A percentile compares a stretch with the other conserved stretches of the same genome.
Evolutionary conservation across 2,888 invertebrate genomes (phyloP).

Genomic region (Amorpha juglandis): DNA sequence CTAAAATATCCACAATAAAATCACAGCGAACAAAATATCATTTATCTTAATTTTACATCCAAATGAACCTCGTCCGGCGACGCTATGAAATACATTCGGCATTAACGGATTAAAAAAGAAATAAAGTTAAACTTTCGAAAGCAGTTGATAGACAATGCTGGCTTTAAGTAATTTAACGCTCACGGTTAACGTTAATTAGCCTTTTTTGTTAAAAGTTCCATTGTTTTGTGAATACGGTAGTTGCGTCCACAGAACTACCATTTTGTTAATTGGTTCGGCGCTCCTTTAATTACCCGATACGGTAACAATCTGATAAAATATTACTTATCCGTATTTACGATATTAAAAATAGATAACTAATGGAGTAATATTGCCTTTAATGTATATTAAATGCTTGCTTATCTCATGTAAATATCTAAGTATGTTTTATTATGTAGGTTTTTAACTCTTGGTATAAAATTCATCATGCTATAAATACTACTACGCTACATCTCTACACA

Average conservation of each 20-base stretch:
- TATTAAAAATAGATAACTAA: slow-evolving; percentile 19
- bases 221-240: slow-evolving; percentile 57
- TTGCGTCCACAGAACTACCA: slow-evolving; percentile 59
- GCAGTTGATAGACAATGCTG: slow-evolving; percentile 8
- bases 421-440: neutral
- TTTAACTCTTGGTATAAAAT: neutral
- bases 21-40: neutral
- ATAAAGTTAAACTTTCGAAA: slow-evolving; percentile 9
- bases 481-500: neutral
- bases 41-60: neutral
- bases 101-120: neutral
- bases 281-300: slow-evolving; percentile 73
- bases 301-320: slow-evolving; percentile 58
- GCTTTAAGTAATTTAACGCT: slow-evolving; percentile 49
- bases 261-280: slow-evolving; percentile 77
- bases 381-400: neutral
- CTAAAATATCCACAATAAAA: slow-evolving; percentile 14
- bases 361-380: slow-evolving; percentile 2
- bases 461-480: too few species aligned
- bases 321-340: slow-evolving; percentile 20
- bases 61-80: neutral
- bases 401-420: neutral
- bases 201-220: slow-evolving; percentile 60
- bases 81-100: slow-evolving; percentile 6
- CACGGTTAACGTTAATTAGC: slow-evolving; percentile 74